Evolutionary conservation across 2,113 vertebrate genomes (phyloP).

Genomic region (Syngnathoides biaculeatus): DNA sequence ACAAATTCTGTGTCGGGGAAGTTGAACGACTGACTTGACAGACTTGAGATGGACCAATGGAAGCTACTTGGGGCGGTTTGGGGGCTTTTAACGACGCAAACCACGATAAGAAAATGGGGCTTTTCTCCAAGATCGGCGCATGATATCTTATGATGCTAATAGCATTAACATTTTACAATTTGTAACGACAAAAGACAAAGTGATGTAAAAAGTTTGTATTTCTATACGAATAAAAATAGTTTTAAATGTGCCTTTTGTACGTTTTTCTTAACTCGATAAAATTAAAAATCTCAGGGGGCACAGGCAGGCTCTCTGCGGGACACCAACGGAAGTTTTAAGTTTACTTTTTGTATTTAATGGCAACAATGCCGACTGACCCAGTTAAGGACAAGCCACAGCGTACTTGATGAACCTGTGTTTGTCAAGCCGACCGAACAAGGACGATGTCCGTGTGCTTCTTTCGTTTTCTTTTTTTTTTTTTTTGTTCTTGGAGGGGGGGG

Average conservation of each 20-base stretch:
- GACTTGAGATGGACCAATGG: conserved; percentile 36
- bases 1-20: conserved; percentile 48
- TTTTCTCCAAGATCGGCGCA: conserved; percentile 16
- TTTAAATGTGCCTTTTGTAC: conserved; percentile 59
- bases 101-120: conserved; percentile 49
- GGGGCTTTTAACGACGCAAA: conserved; percentile 33
- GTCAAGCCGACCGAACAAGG: conserved; percentile 50
- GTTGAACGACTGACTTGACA: conserved; percentile 33
- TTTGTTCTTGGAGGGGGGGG: too few relatives aligned
- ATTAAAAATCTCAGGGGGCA: not conserved
- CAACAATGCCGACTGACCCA: conserved; percentile 57
- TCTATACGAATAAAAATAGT: conserved; percentile 75
- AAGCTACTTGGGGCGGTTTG: too few relatives aligned
- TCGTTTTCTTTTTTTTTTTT: conserved; percentile 23
- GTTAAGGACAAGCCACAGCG: conserved; percentile 48
- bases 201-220: conserved; percentile 71
- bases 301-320: not conserved
- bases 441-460: conserved; percentile 48
- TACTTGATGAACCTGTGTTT: conserved; percentile 61
- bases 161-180: conserved; percentile 69
- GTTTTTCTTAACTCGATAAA: conserved; percentile 4
- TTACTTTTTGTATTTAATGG: conserved; percentile 46
- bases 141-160: conserved; percentile 51
- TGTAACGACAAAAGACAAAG: conserved; percentile 67
- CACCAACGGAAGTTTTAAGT: not conserved